Evolutionary conservation across 2,888 invertebrate species (phyloP).

Genomic region (Odontothrips loti): DNA sequence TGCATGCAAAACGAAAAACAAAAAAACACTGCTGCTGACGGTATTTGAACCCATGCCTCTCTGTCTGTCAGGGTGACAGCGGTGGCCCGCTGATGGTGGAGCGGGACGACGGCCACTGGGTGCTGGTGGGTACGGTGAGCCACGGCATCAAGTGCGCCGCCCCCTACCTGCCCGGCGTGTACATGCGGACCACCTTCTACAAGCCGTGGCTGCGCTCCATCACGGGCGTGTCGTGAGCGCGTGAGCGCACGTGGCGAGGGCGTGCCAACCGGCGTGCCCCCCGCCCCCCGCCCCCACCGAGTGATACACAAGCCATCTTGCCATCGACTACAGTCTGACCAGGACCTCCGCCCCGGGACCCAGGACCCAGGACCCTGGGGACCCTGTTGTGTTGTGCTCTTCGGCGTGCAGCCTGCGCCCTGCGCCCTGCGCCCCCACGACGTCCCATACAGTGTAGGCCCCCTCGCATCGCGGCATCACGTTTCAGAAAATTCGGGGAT

Average conservation of each 20-base stretch:
- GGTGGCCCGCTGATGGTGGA: conserved; percentile 85
- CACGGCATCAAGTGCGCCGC: conserved; percentile 94
- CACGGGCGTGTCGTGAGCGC: conserved; percentile 58
- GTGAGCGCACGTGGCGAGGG: not conserved
- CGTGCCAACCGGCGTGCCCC: not conserved
- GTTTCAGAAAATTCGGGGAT: too few species aligned
- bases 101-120: conserved; percentile 78
- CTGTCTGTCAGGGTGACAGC: conserved; percentile 73
- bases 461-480: too few species aligned
- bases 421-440: too few species aligned
- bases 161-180: conserved; percentile 86
- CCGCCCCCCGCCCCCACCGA: not conserved
- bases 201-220: conserved; percentile 86
- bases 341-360: not conserved
- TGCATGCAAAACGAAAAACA: too few species aligned
- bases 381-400: too few species aligned
- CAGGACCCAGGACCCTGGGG: not conserved
- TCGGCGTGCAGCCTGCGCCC: too few species aligned
- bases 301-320: not conserved
- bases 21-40: not conserved
- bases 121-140: conserved; percentile 85
- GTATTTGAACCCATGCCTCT: conserved; percentile 25
- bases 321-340: not conserved
- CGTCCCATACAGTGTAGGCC: too few species aligned
- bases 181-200: conserved; percentile 88